Conservation (phyloP, 2,797 vertebrate species). For the Ceryle rudis region DNA sequence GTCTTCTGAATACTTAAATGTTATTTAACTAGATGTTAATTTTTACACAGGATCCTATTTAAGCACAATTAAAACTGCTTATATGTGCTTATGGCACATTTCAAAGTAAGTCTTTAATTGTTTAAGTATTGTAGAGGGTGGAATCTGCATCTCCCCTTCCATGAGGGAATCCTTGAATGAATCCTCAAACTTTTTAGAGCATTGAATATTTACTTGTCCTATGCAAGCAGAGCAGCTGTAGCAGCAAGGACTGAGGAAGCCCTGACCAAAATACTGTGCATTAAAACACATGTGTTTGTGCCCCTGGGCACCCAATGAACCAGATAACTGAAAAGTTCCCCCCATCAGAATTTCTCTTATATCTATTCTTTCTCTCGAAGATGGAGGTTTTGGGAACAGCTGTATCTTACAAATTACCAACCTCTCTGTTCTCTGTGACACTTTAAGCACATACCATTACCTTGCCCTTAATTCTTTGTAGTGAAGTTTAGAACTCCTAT, state of each 20-base stretch:
- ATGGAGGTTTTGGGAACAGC: constrained; percentile 49
- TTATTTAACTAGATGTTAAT: background rate
- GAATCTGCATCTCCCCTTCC: background rate
- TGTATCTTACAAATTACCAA: constrained; percentile 48
- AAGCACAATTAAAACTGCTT: background rate
- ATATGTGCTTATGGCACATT: background rate
- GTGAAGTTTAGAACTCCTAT: background rate
- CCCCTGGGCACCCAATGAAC: constrained; percentile 26
- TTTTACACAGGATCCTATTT: background rate
- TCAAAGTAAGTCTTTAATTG: background rate
- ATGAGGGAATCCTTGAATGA: background rate
- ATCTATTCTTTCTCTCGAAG: constrained; percentile 32
- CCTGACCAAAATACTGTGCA: background rate
- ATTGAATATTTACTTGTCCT: background rate
- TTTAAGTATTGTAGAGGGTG: background rate
- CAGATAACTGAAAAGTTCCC: constrained; percentile 47
- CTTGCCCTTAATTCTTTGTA: constrained; percentile 16
- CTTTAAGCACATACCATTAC: constrained; percentile 24
- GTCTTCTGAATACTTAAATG: background rate
- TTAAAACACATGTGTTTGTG: constrained; percentile 51
- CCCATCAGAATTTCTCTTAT: constrained; percentile 21
- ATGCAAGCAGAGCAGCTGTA: rapidly evolving
- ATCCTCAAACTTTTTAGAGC: background rate
- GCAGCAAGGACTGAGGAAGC: background rate
- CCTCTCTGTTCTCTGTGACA: constrained; percentile 6